phyloP scores from a whole-genome alignment of 2,797 vertebrate species.

The Graptemys geographica region DNA sequence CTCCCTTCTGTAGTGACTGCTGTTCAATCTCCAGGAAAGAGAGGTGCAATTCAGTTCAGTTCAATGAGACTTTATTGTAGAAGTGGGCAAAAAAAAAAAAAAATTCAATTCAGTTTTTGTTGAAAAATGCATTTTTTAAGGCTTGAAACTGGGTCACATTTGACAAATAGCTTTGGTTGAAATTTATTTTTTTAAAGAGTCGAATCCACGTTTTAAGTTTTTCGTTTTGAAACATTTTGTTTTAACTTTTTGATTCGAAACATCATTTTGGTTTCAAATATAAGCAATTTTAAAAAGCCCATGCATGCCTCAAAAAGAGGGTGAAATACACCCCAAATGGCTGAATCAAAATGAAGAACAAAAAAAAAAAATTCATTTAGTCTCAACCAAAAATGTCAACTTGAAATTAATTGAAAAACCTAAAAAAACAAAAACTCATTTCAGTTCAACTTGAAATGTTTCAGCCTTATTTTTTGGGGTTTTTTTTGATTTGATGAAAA shows the following conservation, averaged over 20 bases:
- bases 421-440: not conserved
- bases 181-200: not conserved
- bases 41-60: constrained; percentile 4
- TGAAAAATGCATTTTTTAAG: not conserved
- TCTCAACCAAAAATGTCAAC: not conserved
- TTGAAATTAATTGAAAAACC: not conserved
- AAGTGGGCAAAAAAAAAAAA: not conserved
- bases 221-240: not conserved
- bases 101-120: not conserved
- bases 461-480: no score
- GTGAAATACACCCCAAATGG: not conserved
- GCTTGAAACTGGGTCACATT: not conserved
- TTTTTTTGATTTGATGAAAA: not conserved
- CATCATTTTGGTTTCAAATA: not conserved
- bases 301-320: not conserved
- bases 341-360: not conserved
- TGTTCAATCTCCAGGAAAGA: not conserved
- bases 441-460: not conserved
- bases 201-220: not conserved
- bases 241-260: not conserved
- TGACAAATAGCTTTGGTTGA: not conserved
- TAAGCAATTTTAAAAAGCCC: not conserved
- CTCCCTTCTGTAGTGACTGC: constrained; percentile 3
- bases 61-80: constrained; percentile 44
- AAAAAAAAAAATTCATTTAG: not conserved